Conservation (phyloP, 2,113 vertebrate species). For the Atlantisia rogersi region DNA sequence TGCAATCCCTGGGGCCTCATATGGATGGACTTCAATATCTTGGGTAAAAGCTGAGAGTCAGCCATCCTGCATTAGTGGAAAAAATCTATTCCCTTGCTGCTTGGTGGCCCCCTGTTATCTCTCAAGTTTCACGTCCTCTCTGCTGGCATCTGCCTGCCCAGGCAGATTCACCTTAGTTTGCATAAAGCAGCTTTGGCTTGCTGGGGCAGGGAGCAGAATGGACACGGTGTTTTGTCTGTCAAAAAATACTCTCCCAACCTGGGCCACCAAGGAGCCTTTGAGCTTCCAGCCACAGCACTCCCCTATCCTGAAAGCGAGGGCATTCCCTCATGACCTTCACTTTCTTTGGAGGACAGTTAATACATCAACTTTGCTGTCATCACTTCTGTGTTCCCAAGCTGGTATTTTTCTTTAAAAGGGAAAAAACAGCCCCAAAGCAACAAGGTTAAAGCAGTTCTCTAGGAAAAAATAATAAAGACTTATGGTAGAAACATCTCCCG, state of each 20-base stretch:
- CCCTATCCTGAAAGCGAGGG: constrained; percentile 20
- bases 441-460: not conserved
- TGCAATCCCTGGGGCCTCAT: not conserved
- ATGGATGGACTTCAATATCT: not conserved
- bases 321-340: not conserved
- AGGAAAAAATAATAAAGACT: not conserved
- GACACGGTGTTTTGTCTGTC: not conserved
- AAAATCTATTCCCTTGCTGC: not conserved
- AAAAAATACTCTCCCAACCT: not conserved
- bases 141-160: not conserved
- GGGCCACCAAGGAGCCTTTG: not conserved
- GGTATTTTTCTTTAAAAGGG: constrained; percentile 27
- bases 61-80: not conserved
- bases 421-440: not conserved
- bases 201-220: not conserved
- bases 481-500: not conserved
- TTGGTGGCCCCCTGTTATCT: not conserved
- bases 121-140: not conserved
- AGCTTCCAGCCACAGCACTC: constrained; percentile 25
- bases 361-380: not conserved
- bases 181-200: not conserved
- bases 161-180: not conserved
- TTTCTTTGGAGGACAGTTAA: not conserved
- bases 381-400: not conserved
- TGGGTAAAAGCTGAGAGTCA: not conserved